phyloP scores from a whole-genome alignment of 2,797 vertebrate genomes.

The Nothura maculosa region DNA sequence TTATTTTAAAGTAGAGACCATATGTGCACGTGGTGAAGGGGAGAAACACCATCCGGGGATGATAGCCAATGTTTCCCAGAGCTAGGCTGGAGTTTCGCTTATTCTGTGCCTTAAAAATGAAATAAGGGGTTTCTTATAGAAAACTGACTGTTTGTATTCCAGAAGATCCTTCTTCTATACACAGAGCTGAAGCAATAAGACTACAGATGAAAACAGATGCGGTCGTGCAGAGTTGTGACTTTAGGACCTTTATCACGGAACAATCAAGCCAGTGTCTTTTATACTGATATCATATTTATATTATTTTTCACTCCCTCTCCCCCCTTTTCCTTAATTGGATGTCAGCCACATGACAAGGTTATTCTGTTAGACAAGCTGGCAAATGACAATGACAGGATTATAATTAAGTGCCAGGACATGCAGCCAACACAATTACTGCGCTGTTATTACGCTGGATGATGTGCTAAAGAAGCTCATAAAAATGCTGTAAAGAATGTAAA shows the following conservation, averaged over 20 bases:
- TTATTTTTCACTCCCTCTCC: not conserved
- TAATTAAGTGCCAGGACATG: constrained; percentile 81
- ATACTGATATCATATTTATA: not conserved
- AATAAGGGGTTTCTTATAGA: not conserved
- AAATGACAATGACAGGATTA: constrained; percentile 79
- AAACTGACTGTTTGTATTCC: not conserved
- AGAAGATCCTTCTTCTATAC: not conserved
- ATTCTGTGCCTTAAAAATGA: not conserved
- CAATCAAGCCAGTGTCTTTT: not conserved
- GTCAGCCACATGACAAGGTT: constrained; percentile 76
- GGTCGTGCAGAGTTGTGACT: not conserved
- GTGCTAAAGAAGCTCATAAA: constrained; percentile 78
- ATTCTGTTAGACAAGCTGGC: constrained; percentile 75
- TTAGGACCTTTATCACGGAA: not conserved
- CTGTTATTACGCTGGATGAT: constrained; percentile 76
- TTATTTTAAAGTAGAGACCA: not conserved
- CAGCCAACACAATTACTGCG: constrained; percentile 79
- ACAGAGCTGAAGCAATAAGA: not conserved
- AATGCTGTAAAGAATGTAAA: constrained; percentile 70
- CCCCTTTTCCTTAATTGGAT: constrained; percentile 53
- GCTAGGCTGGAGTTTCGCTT: not conserved
- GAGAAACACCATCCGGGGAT: not conserved
- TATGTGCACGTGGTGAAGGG: not conserved
- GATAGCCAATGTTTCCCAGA: not conserved
- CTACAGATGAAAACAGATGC: not conserved